Evolutionary conservation across 30 jellyfish, hydroid and myxozoan species (phyloP), one percentile per base, ranked within the genome.

Genomic region (Morbakka virulenta): DNA sequence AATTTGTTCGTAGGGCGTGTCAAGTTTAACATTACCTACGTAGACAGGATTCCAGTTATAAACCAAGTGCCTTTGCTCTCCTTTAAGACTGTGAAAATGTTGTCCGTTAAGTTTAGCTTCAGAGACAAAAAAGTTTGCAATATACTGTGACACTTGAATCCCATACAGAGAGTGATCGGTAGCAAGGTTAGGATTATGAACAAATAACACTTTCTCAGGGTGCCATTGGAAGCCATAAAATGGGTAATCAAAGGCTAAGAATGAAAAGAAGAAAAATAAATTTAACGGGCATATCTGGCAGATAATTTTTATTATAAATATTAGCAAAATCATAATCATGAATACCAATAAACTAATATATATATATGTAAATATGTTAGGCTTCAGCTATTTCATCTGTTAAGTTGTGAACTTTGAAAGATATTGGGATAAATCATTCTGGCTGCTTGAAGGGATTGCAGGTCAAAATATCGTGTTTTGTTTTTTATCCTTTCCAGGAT

Each of bases 191-290:
- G 98, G 96, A 69, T 84, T 91, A 81, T 80, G 74, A 12, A 91
- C 95, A 30, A 35, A 91, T 61, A 84, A 77, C 1, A 70, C 50
- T 68, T 91, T 91, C 81, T 91, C 98, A 9, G 98, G 98, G 73
- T 91, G 98, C 98, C 98, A 91, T 32, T 91, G 98, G 12, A 91
- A 61, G 34, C 98, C 98, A 72, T 83, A 91, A 17, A 91, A 35
- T 30, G 98, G 98, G 28, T 92, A 92, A 21, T 62, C 68, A 11
- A 86, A 82, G 14, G 84, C 98, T 91, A 24, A 4, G 32, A 32
- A 62, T 63, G 28, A 86, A 49, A 22, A 32, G 36, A 29, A 32
- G 33, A 35, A 41, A 41, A 17, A 6, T 41, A 41, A n/a, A n/a
- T n/a, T n/a, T n/a, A n/a, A n/a, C n/a, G n/a, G n/a, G n/a, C n/a